Percentiles rank a stretch among this genome's conserved stretches.
Evolutionary conservation across 1,140 invertebrate species (phyloP).

Genomic region (Aphaenogaster rudis): DNA sequence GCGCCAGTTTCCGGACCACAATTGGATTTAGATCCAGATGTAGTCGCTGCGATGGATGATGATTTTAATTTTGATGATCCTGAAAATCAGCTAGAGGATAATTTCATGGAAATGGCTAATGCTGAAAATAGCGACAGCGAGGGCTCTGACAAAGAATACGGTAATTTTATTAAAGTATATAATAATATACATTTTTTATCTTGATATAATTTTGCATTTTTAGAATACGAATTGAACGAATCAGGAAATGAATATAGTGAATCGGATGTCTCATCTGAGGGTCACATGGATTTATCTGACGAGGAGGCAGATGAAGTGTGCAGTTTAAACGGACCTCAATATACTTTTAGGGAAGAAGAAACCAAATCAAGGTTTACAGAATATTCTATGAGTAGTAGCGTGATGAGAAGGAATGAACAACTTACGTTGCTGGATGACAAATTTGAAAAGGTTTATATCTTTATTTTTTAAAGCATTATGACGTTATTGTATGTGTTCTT

Average conservation of each 20-base stretch:
- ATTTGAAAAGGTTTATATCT: conserved; percentile 93
- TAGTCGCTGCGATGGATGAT: conserved; percentile 97
- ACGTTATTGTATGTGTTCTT: background rate
- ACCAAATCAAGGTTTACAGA: conserved; percentile 96
- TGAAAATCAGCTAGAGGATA: conserved; percentile 95
- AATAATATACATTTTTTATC: background rate
- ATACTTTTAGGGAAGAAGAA: conserved; percentile 90
- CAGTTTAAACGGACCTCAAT: conserved; percentile 87
- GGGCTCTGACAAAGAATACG: conserved; percentile 83
- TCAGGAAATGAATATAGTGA: conserved; percentile 66
- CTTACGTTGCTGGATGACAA: conserved; percentile 94
- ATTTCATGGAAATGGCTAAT: conserved; percentile 95
- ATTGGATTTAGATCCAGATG: conserved; percentile 96
- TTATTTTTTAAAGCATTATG: conserved; percentile 19
- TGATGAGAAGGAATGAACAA: conserved; percentile 95
- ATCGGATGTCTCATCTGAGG: conserved; percentile 78
- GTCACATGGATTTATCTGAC: conserved; percentile 82
- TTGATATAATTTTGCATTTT: background rate
- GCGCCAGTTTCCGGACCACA: conserved; percentile 92
- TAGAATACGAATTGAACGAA: conserved; percentile 33
- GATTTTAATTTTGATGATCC: conserved; percentile 95
- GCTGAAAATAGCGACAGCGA: conserved; percentile 76
- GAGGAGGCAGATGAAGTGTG: conserved; percentile 84
- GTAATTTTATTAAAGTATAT: conserved; percentile 69
- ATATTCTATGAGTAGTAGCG: conserved; percentile 97